phyloP scores from a whole-genome alignment of 2,797 vertebrate species.

The Philypnodon macrostomus region DNA sequence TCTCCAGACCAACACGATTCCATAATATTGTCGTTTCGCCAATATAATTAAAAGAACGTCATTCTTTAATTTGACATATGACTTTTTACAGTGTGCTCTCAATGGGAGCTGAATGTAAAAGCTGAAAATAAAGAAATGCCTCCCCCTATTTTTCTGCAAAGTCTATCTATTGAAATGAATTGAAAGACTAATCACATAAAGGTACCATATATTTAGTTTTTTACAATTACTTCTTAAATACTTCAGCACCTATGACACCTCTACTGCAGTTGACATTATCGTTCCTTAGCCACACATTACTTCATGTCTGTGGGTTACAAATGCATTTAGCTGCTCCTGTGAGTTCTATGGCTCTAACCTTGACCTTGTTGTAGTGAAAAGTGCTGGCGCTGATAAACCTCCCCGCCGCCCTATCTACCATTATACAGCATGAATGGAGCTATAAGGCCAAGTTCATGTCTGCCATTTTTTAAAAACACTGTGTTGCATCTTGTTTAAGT shows the following conservation, averaged over 20 bases:
- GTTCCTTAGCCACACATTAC: not conserved
- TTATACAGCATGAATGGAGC: constrained; percentile 10
- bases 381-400: constrained; percentile 48
- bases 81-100: too few species aligned
- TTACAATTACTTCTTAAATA: too few species aligned
- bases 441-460: constrained; percentile 8
- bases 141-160: too few species aligned
- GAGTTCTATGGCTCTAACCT: constrained; percentile 23
- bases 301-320: not conserved
- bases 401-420: constrained; percentile 9
- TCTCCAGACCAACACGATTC: too few species aligned
- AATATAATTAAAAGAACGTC: too few species aligned
- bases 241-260: not conserved
- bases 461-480: not conserved
- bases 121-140: too few species aligned
- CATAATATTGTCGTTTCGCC: too few species aligned
- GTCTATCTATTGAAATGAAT: too few species aligned
- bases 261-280: not conserved
- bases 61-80: too few species aligned
- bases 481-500: not conserved
- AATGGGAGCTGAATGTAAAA: too few species aligned
- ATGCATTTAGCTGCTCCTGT: constrained; percentile 18
- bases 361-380: constrained; percentile 43
- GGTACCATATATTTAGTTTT: too few species aligned
- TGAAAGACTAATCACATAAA: too few species aligned